Evolutionary conservation across 2,113 vertebrate genomes (phyloP).

Genomic region (Fukomys damarensis): DNA sequence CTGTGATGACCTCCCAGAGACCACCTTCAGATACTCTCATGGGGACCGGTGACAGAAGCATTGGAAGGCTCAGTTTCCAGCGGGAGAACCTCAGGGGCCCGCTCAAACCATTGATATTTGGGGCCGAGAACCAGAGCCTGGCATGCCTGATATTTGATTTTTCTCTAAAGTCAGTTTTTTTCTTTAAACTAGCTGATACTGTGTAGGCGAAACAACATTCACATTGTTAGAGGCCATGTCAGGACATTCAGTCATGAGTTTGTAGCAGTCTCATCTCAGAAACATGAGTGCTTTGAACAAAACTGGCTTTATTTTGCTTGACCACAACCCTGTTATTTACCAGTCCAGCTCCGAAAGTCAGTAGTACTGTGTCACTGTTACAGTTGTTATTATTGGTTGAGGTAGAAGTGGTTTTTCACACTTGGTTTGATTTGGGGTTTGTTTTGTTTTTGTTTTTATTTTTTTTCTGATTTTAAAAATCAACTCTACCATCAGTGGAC

Average conservation of each 20-base stretch:
- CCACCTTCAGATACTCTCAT: too few species aligned
- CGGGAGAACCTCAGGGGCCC: not conserved
- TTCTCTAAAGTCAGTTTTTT: conserved; percentile 4
- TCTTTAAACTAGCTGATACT: not conserved
- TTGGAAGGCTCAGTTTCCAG: not conserved
- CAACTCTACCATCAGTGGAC: not conserved
- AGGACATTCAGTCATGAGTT: not conserved
- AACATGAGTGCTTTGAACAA: conserved; percentile 30
- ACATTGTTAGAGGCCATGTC: not conserved
- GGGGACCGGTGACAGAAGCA: not conserved
- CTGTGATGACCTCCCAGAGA: not conserved
- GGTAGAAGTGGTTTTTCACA: not conserved
- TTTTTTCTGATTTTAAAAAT: conserved; percentile 23
- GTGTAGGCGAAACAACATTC: conserved; percentile 14
- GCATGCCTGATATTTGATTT: not conserved
- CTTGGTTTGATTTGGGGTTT: not conserved
- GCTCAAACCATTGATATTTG: too few species aligned
- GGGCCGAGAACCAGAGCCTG: not conserved
- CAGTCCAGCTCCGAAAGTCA: not conserved
- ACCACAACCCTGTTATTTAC: not conserved
- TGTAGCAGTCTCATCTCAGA: not conserved
- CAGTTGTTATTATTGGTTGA: not conserved
- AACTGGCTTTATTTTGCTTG: conserved; percentile 39
- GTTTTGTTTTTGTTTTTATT: conserved; percentile 28
- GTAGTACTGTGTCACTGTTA: not conserved